Evolutionary conservation across 2,797 vertebrate genomes (phyloP), one percentile per base, ranked within the genome.

Genomic region (Epinephelus malabaricus): DNA sequence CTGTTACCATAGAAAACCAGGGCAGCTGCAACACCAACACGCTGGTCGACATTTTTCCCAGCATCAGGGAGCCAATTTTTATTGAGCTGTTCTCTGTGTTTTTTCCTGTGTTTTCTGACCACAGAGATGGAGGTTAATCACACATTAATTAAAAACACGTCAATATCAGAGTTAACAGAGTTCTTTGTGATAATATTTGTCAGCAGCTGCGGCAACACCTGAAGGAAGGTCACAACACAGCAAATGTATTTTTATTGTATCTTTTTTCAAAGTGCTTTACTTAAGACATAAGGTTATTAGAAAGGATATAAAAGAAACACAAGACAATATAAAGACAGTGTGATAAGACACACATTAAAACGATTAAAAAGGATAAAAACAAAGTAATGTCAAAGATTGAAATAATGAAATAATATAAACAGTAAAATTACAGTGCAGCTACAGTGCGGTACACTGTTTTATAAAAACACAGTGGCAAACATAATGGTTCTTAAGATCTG

Each of bases 111-210:
- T 63, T 70, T 45, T 14, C 25, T 47, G 9, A 63, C 6, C 64
- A 38, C 6, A 21, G 30, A 63, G 6, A 12, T 43, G 17, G n/a
- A 49, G 47, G 10, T 50, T 68, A 6, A 25, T 71, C 43, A 56
- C 25, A 47, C 25, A 68, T 45, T 46, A 45, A 64, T 76, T 76
- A 43, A 67, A 61, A 75, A 55, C 72, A 1, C 25, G 13, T 38
- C 62, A 34, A 2, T 54, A 50, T 73, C 34, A 34, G 7, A 34
- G 30, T 34, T 34, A 40, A 46, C 12, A 27, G 15, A 8, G 49
- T 34, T 56, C 73, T n/a, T 25, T 19, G 40, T 38, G 8, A 3
- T 46, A 15, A 59, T 53, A 30, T n/a, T 60, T 8, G 62, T 78
- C 55, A 64, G 59, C 3, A 46, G 45, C 45, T 46, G 12, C 45